phyloP scores from a whole-genome alignment of 2,888 invertebrate genomes.

The Parnassius smintheus region DNA sequence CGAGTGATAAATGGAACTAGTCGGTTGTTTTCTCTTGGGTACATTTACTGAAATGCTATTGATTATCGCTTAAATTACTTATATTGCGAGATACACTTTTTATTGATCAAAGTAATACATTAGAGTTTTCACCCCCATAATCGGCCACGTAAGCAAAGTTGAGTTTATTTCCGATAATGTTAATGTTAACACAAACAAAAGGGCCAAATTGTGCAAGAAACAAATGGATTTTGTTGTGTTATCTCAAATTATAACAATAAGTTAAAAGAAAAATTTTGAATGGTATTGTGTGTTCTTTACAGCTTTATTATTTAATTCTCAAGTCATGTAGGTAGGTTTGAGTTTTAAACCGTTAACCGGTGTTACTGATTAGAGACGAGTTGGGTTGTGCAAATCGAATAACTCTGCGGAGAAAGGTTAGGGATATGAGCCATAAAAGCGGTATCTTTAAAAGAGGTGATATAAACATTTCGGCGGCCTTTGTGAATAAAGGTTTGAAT shows the following conservation, averaged over 20 bases:
- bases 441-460: conserved; percentile 54
- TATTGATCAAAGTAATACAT: conserved; percentile 6
- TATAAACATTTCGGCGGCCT: conserved; percentile 67
- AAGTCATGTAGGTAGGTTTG: conserved; percentile 18
- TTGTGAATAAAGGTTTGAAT: conserved; percentile 50
- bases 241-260: conserved; percentile 20
- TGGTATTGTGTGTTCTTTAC: conserved; percentile 10
- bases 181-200: conserved; percentile 1
- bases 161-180: conserved; percentile 4
- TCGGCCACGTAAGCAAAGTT: background rate
- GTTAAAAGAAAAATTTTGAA: conserved; percentile 1
- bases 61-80: conserved; percentile 42
- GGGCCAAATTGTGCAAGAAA: conserved; percentile 11
- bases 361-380: conserved; percentile 51
- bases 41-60: conserved; percentile 42
- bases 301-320: conserved; percentile 10
- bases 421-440: conserved; percentile 54
- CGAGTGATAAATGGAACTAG: conserved; percentile 68
- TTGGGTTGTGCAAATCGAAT: conserved; percentile 58
- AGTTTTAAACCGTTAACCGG: conserved; percentile 41
- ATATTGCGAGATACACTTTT: conserved; percentile 36
- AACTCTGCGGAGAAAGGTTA: conserved; percentile 58
- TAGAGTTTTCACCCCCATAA: background rate
- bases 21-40: conserved; percentile 58
- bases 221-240: conserved; percentile 21